phyloP scores from a whole-genome alignment of 2,113 vertebrate species.

The Ailuropoda melanoleuca region DNA sequence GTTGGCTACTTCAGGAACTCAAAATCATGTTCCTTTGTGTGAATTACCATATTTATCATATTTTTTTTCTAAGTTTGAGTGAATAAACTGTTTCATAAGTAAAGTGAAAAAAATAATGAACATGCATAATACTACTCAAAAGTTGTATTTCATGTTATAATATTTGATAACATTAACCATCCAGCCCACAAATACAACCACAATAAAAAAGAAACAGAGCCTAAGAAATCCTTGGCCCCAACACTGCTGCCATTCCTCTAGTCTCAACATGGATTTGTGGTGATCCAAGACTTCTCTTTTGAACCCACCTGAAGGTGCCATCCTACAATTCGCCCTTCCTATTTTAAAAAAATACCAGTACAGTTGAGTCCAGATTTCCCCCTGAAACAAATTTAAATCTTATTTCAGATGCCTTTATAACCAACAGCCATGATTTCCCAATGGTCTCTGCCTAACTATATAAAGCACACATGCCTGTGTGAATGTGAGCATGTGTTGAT shows the following conservation, averaged over 20 bases:
- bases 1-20: constrained; percentile 23
- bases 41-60: background rate
- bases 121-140: background rate
- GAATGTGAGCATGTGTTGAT: background rate
- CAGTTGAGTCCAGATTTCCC: background rate
- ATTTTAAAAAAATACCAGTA: constrained; percentile 11
- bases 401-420: background rate
- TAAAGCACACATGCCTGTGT: background rate
- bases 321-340: background rate
- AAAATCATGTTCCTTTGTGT: constrained; percentile 61
- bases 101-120: background rate
- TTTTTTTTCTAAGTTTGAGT: background rate
- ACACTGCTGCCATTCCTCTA: background rate
- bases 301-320: background rate
- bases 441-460: background rate
- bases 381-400: constrained; percentile 1
- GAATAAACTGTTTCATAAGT: background rate
- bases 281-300: background rate
- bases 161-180: background rate
- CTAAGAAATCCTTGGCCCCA: background rate
- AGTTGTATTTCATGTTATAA: background rate
- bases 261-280: background rate
- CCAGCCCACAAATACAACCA: background rate
- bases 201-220: constrained; percentile 1
- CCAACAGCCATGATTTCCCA: background rate